Evolutionary conservation across 2,888 invertebrate genomes (phyloP).

Genomic region (Tenthredo mesomela): DNA sequence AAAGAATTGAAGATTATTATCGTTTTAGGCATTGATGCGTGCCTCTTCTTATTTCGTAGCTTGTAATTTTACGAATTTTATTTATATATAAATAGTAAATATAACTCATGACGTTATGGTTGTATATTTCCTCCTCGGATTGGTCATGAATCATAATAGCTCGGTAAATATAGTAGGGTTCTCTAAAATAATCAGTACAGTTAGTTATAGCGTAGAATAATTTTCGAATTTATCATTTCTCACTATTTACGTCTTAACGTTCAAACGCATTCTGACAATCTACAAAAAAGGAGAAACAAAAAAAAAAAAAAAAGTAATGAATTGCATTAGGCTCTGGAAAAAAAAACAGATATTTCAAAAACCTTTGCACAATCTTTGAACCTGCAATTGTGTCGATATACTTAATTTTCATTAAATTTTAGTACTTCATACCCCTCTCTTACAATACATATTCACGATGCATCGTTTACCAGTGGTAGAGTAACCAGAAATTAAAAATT

Average conservation of each 20-base stretch:
- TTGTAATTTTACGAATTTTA: slow-evolving; percentile 36
- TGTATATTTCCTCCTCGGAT: slow-evolving; percentile 41
- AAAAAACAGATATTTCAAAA: slow-evolving; percentile 28
- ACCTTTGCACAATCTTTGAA: neutral
- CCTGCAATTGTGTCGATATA: slow-evolving; percentile 23
- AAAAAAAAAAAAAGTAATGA: neutral
- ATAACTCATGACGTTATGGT: slow-evolving; percentile 24
- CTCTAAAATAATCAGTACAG: neutral
- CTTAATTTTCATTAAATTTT: slow-evolving; percentile 15
- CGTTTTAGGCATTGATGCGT: slow-evolving; percentile 9
- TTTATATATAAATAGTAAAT: slow-evolving; percentile 33
- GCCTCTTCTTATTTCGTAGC: neutral
- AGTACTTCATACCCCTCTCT: neutral
- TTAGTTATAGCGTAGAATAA: slow-evolving; percentile 17
- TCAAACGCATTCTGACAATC: slow-evolving; percentile 51
- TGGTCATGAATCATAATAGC: slow-evolving; percentile 38
- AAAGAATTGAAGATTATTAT: slow-evolving; percentile 36
- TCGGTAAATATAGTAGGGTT: slow-evolving; percentile 30
- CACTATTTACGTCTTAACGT: slow-evolving; percentile 38
- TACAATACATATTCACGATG: neutral
- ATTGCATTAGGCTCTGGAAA: slow-evolving; percentile 11
- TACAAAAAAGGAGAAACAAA: neutral
- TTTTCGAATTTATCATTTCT: slow-evolving; percentile 14
- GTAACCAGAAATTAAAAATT: neutral
- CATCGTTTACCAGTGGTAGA: slow-evolving; percentile 10